Percentiles rank a stretch among this genome's conserved stretches.
Evolutionary conservation across 2,113 vertebrate genomes (phyloP).

Genomic region (Lampris megalopsis): DNA sequence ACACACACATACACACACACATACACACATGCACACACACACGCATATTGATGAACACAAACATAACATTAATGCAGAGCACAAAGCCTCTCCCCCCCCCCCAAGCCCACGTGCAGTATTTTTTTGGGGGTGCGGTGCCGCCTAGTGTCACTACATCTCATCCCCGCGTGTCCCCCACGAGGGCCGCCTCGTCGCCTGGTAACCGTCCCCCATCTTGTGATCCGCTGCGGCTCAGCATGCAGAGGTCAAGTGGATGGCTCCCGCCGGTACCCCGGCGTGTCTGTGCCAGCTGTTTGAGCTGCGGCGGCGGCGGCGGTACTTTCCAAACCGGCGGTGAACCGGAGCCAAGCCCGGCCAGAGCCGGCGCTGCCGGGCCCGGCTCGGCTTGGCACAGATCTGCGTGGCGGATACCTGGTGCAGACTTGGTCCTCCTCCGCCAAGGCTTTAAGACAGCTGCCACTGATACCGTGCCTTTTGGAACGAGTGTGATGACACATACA

Average conservation of each 20-base stretch:
- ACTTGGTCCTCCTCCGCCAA: constrained; percentile 14
- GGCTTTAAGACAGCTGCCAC: constrained; percentile 21
- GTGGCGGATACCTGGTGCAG: not conserved
- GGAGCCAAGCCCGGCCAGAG: not conserved
- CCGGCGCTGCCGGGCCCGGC: constrained; percentile 13
- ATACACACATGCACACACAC: constrained; percentile 4
- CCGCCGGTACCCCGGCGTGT: constrained; percentile 13
- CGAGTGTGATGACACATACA: constrained; percentile 18
- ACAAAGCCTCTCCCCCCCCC: constrained; percentile 25
- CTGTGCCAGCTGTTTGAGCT: constrained; percentile 55
- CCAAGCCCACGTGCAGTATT: not conserved
- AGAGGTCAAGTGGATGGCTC: constrained; percentile 53
- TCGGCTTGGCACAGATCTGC: constrained; percentile 28
- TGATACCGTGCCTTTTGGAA: constrained; percentile 8
- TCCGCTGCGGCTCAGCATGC: constrained; percentile 37
- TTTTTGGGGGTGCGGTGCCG: constrained; percentile 1
- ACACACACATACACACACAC: constrained; percentile 24
- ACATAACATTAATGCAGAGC: constrained; percentile 39
- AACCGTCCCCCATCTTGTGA: constrained; percentile 33
- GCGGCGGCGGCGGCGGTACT: not conserved
- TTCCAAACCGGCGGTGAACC: constrained; percentile 1
- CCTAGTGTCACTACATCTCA: not conserved
- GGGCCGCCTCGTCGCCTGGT: constrained; percentile 28
- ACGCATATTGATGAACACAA: constrained; percentile 46
- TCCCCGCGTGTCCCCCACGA: not conserved